Conservation (phyloP, 2,113 vertebrate species). For the Cygnus atratus region DNA sequence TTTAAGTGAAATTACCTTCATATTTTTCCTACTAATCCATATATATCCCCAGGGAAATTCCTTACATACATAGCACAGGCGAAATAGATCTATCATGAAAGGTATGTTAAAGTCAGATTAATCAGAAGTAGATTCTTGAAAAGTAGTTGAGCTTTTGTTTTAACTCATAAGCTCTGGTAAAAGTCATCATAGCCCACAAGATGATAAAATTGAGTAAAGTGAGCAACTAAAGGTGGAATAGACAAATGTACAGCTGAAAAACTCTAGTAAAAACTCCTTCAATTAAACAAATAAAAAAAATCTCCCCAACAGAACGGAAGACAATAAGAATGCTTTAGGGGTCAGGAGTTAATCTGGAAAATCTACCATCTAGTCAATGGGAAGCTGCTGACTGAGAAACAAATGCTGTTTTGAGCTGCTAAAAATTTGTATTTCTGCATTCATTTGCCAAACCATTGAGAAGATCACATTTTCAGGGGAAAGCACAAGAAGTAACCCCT, state of each 20-base stretch:
- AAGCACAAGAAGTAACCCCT: not conserved
- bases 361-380: slow-evolving; percentile 8
- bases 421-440: not conserved
- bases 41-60: not conserved
- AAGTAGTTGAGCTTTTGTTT: not conserved
- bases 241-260: not conserved
- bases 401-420: not conserved
- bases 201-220: not conserved
- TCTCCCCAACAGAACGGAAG: not conserved
- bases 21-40: not conserved
- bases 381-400: not conserved
- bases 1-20: slow-evolving; percentile 15
- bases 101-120: slow-evolving; percentile 10
- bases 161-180: not conserved
- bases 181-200: not conserved
- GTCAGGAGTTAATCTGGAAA: slow-evolving; percentile 35
- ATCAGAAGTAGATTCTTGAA: not conserved
- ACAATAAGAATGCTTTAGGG: not conserved
- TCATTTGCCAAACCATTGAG: not conserved
- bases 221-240: slow-evolving; percentile 23
- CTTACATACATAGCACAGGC: not conserved
- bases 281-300: slow-evolving; percentile 34
- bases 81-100: not conserved
- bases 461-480: not conserved
- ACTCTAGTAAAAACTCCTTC: not conserved